Conservation (phyloP, 2,888 invertebrate species). For the Escarpia spicata region DNA sequence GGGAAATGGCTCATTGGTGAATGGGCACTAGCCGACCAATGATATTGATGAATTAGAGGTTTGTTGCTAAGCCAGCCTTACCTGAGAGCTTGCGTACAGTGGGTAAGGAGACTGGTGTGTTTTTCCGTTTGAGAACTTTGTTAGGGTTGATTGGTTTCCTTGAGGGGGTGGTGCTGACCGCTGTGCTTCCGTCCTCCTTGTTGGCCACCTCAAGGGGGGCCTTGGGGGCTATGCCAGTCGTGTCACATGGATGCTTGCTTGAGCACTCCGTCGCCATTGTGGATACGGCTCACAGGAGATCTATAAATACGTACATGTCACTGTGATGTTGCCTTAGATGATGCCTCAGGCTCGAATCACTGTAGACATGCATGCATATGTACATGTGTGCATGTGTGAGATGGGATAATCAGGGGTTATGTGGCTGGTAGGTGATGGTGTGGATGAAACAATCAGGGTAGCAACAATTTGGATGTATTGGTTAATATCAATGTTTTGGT, state of each 20-base stretch:
- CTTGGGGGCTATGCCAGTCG: neutral
- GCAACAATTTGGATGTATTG: neutral
- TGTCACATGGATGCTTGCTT: neutral
- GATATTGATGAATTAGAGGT: neutral
- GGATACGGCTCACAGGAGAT: neutral
- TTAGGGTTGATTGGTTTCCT: slow-evolving; percentile 8
- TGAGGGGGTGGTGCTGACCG: neutral
- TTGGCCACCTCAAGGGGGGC: neutral
- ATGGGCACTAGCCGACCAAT: neutral
- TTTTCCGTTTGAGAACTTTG: neutral
- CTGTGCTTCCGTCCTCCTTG: neutral
- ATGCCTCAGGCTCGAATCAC: neutral
- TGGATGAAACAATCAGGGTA: neutral
- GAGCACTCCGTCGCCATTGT: neutral
- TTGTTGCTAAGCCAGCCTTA: neutral
- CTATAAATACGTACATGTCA: neutral
- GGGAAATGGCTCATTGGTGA: too few relatives aligned
- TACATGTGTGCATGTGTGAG: neutral
- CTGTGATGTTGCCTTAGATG: too few relatives aligned
- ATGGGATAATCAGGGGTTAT: neutral
- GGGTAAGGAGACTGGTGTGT: neutral
- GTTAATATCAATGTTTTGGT: neutral
- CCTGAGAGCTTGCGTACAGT: neutral
- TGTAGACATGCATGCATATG: neutral
- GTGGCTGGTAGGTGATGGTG: neutral